Base-by-base conservation (phyloP, 2,888 invertebrate genomes). In the Osedax fenrisi region DNA sequence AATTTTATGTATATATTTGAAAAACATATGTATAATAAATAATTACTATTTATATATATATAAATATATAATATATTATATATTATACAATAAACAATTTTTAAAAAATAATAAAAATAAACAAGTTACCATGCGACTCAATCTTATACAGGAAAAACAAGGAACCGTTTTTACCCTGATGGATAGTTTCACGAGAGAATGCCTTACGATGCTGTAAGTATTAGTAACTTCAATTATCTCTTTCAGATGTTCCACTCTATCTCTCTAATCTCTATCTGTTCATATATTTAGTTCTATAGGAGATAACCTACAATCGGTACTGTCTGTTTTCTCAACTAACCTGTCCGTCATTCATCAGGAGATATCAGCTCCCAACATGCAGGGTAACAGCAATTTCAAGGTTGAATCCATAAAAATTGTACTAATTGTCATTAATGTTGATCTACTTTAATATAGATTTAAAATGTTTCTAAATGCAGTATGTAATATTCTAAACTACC, bases 101-200 rank as follows among this genome's bases (percentile, higher is more conserved):
- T n/a, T n/a, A n/a, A n/a, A n/a, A n/a, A n/a, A n/a, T n/a, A n/a
- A n/a, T n/a, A n/a, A n/a, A n/a, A n/a, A n/a, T n/a, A n/a, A n/a
- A n/a, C n/a, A n/a, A n/a, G n/a, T n/a, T n/a, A n/a, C n/a, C n/a
- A n/a, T n/a, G n/a, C n/a, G n/a, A n/a, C n/a, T n/a, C n/a, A n/a
- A n/a, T n/a, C n/a, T n/a, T n/a, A n/a, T n/a, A n/a, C 79, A 84
- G 83, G 84, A 84, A 77, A 84, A 83, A 71, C 83, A 83, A 76
- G 85, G 85, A 0, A 82, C 83, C 59, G 82, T 83, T 10, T 85
- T 84, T 76, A 83, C 83, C 21, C 77, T 85, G 22, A 80, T 83
- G 41, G 84, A 85, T 80, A 82, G 83, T 74, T 81, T 81, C 74
- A 82, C 83, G 77, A 80, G 84, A 76, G 83, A 83, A 74, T 80